Conservation (phyloP, 2,797 vertebrate genomes). For the Muraenolepis orangiensis region DNA sequence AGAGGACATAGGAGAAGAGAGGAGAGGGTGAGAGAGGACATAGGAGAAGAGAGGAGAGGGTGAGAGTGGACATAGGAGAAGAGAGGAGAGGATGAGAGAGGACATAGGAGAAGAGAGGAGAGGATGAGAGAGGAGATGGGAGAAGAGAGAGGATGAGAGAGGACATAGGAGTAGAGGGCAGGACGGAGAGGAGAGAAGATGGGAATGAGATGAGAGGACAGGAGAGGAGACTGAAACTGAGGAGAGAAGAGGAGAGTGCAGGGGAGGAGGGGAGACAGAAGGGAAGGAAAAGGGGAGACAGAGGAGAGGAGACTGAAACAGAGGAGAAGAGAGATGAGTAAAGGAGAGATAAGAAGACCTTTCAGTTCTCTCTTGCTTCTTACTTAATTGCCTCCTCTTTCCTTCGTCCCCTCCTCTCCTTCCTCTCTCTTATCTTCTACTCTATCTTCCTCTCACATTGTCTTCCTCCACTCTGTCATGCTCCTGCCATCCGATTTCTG, state of each 20-base stretch:
- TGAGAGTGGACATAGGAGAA: too few species aligned
- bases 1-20: constrained; percentile 21
- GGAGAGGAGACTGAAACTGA: too few species aligned
- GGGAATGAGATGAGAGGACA: not conserved
- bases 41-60: constrained; percentile 19
- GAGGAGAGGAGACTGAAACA: constrained; percentile 29
- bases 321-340: not conserved
- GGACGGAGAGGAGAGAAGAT: too few species aligned
- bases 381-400: not conserved
- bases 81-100: too few species aligned
- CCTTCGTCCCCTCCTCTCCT: not conserved
- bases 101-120: too few species aligned
- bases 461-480: not conserved
- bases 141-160: too few species aligned
- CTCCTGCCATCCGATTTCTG: not conserved
- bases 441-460: not conserved
- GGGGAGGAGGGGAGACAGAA: constrained; percentile 23
- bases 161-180: too few species aligned
- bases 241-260: too few species aligned
- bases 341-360: constrained; percentile 23
- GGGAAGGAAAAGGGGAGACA: constrained; percentile 26
- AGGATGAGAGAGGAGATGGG: too few species aligned
- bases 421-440: not conserved
- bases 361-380: constrained; percentile 12
- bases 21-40: constrained; percentile 26